Conservation (phyloP, 2,888 invertebrate genomes). For the Pimpla rufipes region DNA sequence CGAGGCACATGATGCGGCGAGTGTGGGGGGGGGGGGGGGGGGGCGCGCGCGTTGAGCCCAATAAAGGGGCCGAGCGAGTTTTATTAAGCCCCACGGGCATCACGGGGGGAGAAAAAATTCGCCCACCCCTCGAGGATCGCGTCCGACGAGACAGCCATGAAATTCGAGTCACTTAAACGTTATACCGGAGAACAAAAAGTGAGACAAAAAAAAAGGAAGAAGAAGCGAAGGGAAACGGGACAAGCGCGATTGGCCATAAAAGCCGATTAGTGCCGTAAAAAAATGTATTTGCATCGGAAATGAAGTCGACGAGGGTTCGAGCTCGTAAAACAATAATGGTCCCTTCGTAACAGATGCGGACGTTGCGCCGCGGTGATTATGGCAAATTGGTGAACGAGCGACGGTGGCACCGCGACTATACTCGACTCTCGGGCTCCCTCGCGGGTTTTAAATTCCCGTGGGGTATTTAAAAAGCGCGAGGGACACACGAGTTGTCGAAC, state of each 20-base stretch:
- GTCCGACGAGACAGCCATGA: conserved; percentile 20
- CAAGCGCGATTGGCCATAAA: conserved; percentile 31
- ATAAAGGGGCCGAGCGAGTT: conserved; percentile 3
- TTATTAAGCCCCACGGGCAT: conserved; percentile 10
- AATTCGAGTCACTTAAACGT: conserved; percentile 33
- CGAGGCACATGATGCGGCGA: conserved; percentile 9
- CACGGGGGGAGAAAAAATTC: neutral
- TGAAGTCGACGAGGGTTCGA: neutral
- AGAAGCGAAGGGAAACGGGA: neutral
- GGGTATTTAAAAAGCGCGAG: neutral
- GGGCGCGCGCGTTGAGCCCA: neutral
- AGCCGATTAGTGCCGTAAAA: conserved; percentile 26
- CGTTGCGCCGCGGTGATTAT: conserved; percentile 2
- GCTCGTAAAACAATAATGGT: conserved; percentile 29
- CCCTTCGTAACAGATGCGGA: conserved; percentile 12
- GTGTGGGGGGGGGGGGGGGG: too few species aligned
- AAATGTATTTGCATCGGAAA: conserved; percentile 10
- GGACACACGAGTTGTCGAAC: neutral
- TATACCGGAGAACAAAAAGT: neutral
- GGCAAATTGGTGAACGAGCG: conserved; percentile 1
- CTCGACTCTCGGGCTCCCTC: neutral
- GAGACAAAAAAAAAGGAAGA: neutral
- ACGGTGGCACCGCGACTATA: neutral
- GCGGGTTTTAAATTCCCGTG: neutral
- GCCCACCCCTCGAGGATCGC: neutral